Evolutionary conservation across 1,140 invertebrate genomes (phyloP).

Genomic region (Nylanderia fulva): DNA sequence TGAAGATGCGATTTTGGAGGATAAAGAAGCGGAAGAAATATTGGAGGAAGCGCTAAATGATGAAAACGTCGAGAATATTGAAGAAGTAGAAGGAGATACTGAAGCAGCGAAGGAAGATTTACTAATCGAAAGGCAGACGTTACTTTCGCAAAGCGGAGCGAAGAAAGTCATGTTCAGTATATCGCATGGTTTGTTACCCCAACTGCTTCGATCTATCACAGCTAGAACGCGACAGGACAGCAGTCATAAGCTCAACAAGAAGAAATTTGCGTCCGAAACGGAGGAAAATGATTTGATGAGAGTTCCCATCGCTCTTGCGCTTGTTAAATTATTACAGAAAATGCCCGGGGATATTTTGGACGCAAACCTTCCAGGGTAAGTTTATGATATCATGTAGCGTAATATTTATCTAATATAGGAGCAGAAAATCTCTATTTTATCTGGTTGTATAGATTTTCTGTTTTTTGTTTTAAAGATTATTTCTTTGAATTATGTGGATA

Average conservation of each 20-base stretch:
- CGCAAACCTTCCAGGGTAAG: slow-evolving; percentile 92
- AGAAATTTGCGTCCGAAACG: slow-evolving; percentile 87
- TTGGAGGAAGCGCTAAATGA: slow-evolving; percentile 78
- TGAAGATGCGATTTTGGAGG: slow-evolving; percentile 77
- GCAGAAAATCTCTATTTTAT: not conserved
- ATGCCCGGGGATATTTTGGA: slow-evolving; percentile 92
- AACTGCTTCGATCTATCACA: slow-evolving; percentile 89
- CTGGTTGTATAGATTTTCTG: slow-evolving; percentile 7
- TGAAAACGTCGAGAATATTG: slow-evolving; percentile 57
- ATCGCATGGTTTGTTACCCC: slow-evolving; percentile 88
- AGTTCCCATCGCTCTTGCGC: slow-evolving; percentile 96
- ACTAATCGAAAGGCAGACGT: slow-evolving; percentile 86
- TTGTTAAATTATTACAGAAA: slow-evolving; percentile 96
- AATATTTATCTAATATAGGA: not conserved
- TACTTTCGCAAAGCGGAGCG: slow-evolving; percentile 90
- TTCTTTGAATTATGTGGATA: slow-evolving; percentile 18
- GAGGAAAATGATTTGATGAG: slow-evolving; percentile 96
- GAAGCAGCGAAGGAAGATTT: slow-evolving; percentile 67
- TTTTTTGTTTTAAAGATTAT: not conserved
- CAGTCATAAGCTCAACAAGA: slow-evolving; percentile 93
- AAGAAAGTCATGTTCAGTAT: slow-evolving; percentile 89
- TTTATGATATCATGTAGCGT: slow-evolving; percentile 43
- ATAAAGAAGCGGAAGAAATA: slow-evolving; percentile 75
- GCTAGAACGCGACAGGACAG: slow-evolving; percentile 91
- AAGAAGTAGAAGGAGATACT: slow-evolving; percentile 74